Evolutionary conservation across 2,888 invertebrate genomes (phyloP).

Genomic region (Rhogogaster chlorosoma): DNA sequence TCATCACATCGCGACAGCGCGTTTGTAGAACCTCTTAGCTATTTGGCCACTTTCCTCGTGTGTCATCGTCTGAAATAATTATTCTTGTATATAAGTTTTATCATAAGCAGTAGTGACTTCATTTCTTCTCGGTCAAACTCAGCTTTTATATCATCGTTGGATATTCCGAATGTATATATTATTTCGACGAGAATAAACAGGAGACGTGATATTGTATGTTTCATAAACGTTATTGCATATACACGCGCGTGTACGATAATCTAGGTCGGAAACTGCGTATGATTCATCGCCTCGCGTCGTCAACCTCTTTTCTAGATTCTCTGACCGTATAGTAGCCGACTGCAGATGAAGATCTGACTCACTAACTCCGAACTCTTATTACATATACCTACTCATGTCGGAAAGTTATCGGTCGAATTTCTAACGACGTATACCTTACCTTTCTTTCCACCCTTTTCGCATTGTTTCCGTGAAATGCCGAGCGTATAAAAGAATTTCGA

Average conservation of each 20-base stretch:
- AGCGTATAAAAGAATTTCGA: background rate
- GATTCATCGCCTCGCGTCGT: background rate
- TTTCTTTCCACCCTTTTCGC: background rate
- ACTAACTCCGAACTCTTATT: background rate
- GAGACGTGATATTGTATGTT: background rate
- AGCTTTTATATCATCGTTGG: background rate
- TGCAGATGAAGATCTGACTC: background rate
- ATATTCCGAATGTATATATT: background rate
- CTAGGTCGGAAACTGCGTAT: slow-evolving; percentile 6
- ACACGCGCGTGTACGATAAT: background rate
- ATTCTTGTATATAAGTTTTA: background rate
- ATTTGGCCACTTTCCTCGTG: slow-evolving; percentile 79
- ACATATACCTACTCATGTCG: background rate
- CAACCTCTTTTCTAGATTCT: background rate
- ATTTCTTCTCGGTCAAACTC: background rate
- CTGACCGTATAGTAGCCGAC: background rate
- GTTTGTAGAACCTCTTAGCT: slow-evolving; percentile 81
- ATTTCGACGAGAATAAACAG: background rate
- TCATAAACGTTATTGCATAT: background rate
- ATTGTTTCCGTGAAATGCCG: background rate
- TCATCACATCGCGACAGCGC: slow-evolving; percentile 64
- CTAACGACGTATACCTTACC: background rate
- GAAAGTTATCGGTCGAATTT: background rate
- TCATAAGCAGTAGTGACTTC: background rate
- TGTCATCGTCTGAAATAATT: slow-evolving; percentile 80